phyloP scores from a whole-genome alignment of 2,888 invertebrate species.

The Pollenia griseotomentosa region DNA sequence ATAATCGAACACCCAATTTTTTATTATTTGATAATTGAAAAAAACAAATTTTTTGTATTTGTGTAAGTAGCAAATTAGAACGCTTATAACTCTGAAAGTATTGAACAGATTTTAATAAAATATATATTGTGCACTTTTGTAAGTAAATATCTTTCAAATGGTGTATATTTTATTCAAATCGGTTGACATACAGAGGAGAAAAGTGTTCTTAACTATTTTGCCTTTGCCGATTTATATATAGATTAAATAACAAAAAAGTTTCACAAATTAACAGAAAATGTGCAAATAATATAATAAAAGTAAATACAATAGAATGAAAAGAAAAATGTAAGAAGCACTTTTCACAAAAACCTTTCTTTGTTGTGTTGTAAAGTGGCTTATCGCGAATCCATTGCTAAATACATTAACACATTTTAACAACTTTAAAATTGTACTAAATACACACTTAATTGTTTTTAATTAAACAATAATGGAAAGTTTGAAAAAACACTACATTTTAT shows the following conservation, averaged over 20 bases:
- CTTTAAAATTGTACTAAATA: neutral
- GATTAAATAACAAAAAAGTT: neutral
- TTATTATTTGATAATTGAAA: too few relatives aligned
- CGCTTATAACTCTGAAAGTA: too few relatives aligned
- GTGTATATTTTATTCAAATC: too few relatives aligned
- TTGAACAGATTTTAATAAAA: too few relatives aligned
- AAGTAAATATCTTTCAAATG: too few relatives aligned
- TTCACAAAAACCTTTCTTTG: slow-evolving; percentile 13
- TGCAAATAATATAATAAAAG: neutral
- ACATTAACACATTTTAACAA: slow-evolving; percentile 37
- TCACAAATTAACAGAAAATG: neutral
- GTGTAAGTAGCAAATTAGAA: too few relatives aligned
- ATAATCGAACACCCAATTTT: too few relatives aligned
- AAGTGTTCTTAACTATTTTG: too few relatives aligned
- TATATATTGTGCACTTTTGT: too few relatives aligned
- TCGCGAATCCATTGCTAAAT: slow-evolving; percentile 27
- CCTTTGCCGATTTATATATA: too few relatives aligned
- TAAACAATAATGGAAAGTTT: slow-evolving; percentile 54
- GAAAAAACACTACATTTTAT: slow-evolving; percentile 74
- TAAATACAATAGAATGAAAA: neutral
- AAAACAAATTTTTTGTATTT: too few relatives aligned
- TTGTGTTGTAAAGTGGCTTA: slow-evolving; percentile 53
- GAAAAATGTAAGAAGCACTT: neutral
- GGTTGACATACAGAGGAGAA: too few relatives aligned
- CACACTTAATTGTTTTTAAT: neutral